Conservation (phyloP, 2,888 invertebrate genomes). For the Melieria picta region DNA sequence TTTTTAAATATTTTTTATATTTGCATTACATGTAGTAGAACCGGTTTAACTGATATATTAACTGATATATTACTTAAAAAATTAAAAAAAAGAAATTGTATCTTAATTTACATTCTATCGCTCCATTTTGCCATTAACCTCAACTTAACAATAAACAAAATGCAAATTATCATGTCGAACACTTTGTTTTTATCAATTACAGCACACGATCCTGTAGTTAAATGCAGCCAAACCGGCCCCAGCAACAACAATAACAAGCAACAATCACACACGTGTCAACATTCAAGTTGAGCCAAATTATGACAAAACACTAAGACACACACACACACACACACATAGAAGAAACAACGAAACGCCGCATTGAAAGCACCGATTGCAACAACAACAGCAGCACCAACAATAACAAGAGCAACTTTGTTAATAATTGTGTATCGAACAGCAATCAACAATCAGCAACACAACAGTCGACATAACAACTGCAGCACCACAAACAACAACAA, state of each 20-base stretch:
- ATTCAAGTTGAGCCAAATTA: slow-evolving; percentile 12
- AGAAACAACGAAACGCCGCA: slow-evolving; percentile 3
- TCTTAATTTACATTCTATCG: too few relatives aligned
- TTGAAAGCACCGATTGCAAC: not conserved
- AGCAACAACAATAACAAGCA: not conserved
- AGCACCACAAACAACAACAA: not conserved
- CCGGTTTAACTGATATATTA: too few relatives aligned
- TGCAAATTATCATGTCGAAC: too few relatives aligned
- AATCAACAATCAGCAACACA: not conserved
- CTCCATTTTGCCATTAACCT: too few relatives aligned
- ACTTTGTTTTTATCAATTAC: too few relatives aligned
- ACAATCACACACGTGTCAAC: not conserved
- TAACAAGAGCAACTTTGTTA: not conserved
- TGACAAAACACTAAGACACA: slow-evolving; percentile 9
- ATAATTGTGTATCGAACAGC: slow-evolving; percentile 16
- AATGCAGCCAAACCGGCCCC: not conserved
- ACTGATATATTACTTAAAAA: too few relatives aligned
- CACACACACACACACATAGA: not conserved
- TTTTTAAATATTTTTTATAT: too few relatives aligned
- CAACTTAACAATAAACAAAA: too few relatives aligned
- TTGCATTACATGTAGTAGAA: too few relatives aligned
- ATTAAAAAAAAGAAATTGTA: too few relatives aligned
- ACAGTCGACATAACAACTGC: too few relatives aligned
- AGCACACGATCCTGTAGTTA: too few relatives aligned
- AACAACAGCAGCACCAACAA: not conserved